Percentiles rank a stretch among this genome's conserved stretches.
These are phyloP conservation scores for Pardosa pseudoannulata DNA, from an alignment of 2,888 invertebrate species.

Conservation along the genomic window DNA sequence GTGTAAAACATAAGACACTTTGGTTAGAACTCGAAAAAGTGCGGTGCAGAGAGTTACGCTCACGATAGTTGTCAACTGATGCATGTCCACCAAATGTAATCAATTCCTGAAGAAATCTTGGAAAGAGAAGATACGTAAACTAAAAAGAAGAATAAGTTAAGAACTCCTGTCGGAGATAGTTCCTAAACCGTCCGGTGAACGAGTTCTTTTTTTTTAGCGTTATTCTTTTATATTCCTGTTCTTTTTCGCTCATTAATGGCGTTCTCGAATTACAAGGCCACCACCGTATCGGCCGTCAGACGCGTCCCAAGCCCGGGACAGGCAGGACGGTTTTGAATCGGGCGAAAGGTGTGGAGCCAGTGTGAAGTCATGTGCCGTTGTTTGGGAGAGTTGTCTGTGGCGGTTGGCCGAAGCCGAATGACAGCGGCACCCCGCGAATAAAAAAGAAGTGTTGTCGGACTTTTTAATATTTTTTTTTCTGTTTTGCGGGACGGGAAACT, in stretches of 20 bases:
- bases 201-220: neutral
- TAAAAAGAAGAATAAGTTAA: no score
- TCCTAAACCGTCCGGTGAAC: neutral
- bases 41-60: no score
- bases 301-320: neutral
- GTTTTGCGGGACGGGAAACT: no score
- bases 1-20: no score
- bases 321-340: neutral
- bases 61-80: no score
- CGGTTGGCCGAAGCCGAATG: neutral
- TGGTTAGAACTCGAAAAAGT: no score
- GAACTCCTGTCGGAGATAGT: neutral
- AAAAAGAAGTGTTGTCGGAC: neutral
- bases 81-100: no score
- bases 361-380: neutral
- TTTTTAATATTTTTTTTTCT: no score
- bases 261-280: neutral
- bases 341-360: neutral
- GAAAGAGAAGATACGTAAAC: no score
- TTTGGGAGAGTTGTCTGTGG: neutral
- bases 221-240: neutral
- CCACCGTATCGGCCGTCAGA: neutral
- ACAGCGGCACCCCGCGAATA: no score
- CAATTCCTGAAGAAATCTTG: no score
- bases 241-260: neutral